Evolutionary conservation across 2,113 vertebrate species (phyloP), one percentile per base, ranked within the genome.

Genomic region (Sciurus niger): DNA sequence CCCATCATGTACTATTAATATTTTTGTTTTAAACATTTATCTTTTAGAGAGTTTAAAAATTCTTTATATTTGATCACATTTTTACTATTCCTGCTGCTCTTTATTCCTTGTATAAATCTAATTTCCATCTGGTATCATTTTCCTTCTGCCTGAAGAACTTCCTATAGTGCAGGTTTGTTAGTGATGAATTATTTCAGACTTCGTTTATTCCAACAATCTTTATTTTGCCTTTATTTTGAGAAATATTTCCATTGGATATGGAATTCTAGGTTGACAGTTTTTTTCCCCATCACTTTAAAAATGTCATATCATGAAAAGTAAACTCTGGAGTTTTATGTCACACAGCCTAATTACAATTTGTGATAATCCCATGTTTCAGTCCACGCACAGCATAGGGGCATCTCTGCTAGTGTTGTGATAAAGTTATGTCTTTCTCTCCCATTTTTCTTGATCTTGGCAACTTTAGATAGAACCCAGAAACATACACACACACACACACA

Each of bases 201-300:
- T 68, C 79, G 84, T 93, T 89, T 96, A 89, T 86, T 22, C 74
- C 68, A 78, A 22, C 32, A 86, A 78, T 86, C 82, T 94, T 97
- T 58, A 92, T 78, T 94, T 96, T 82, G 86, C 48, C 82, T 84
- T 93, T 34, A 72, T 77, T 95, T 74, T 82, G 46, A 76, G 80
- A 96, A 90, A 92, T 90, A 87, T 93, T 97, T 97, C 89, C 51
- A 68, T 58, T 90, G 90, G 79, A 89, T 48, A 68, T 65, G 84
- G 63, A 94, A 84, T 94, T 94, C 90, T 96, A 68, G 55, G 70
- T 90, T 84, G 87, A 84, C 37, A 89, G 30, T 92, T 90, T 48
- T 94, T 93, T 74, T 72, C 79, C 92, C 83, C 68, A 95, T 92
- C 79, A 90, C 53, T 70, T 90, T 77, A 83, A 93, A 95, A 55